Evolutionary conservation across 2,888 invertebrate species (phyloP).

Genomic region (Folsomia candida): DNA sequence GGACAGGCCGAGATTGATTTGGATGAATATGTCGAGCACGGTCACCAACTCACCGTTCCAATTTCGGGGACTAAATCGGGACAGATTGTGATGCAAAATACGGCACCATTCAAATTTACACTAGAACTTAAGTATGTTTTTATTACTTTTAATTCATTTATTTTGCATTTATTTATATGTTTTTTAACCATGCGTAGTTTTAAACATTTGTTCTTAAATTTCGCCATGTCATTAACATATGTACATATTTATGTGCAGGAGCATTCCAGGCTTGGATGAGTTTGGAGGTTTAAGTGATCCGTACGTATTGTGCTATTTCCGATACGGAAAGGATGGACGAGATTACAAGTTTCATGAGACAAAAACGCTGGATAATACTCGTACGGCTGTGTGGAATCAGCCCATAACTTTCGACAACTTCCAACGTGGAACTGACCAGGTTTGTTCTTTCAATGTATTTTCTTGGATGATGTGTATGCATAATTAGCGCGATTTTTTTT

Average conservation of each 20-base stretch:
- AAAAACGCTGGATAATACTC: constrained; percentile 26
- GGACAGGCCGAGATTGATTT: constrained; percentile 35
- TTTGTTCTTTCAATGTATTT: constrained; percentile 8
- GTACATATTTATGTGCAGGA: constrained; percentile 15
- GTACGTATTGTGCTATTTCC: constrained; percentile 39
- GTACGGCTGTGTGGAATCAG: constrained; percentile 31
- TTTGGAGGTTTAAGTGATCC: constrained; percentile 39
- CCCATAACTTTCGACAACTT: constrained; percentile 38
- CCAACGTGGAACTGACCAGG: constrained; percentile 36
- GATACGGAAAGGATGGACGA: constrained; percentile 34
- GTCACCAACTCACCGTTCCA: constrained; percentile 26
- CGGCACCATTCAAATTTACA: constrained; percentile 36
- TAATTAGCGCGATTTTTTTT: too few species aligned
- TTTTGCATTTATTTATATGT: neutral
- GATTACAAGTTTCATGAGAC: constrained; percentile 37
- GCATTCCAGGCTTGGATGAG: constrained; percentile 34
- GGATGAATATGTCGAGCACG: constrained; percentile 35
- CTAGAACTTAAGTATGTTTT: constrained; percentile 28
- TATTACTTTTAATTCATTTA: too few species aligned
- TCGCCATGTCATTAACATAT: neutral
- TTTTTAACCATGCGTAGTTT: neutral
- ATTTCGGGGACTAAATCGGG: constrained; percentile 33
- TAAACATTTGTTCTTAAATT: neutral
- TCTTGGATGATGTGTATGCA: neutral
- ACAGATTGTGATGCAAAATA: constrained; percentile 30